Percentiles rank a stretch among this genome's conserved stretches.
Conservation (phyloP, 2,888 invertebrate genomes). For the Gryllus longicercus region DNA sequence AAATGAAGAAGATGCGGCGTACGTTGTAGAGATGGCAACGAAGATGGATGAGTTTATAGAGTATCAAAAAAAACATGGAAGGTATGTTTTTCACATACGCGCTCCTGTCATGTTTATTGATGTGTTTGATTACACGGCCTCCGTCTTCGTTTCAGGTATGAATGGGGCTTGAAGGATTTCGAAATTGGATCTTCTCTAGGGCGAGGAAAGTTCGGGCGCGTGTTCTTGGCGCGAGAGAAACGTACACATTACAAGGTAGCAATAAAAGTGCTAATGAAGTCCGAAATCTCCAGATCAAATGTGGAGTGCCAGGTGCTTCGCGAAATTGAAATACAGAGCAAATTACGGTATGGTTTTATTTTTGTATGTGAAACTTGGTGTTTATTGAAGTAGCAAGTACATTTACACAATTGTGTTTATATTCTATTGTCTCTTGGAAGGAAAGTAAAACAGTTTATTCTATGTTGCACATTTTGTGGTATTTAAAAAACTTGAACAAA, state of each 20-base stretch:
- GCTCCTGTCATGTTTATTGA: background rate
- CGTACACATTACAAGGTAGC: constrained; percentile 71
- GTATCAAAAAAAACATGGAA: background rate
- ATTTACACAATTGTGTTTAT: no score
- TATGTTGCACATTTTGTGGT: no score
- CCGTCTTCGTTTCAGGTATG: constrained; percentile 52
- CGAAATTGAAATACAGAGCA: constrained; percentile 91
- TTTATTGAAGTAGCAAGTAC: no score
- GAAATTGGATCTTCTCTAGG: constrained; percentile 85
- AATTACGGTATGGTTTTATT: constrained; percentile 54
- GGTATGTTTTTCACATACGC: background rate
- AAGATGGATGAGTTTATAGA: background rate
- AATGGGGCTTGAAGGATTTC: constrained; percentile 76
- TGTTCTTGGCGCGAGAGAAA: constrained; percentile 82
- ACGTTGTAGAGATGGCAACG: background rate
- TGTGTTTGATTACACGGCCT: background rate
- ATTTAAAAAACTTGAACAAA: no score
- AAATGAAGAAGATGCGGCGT: background rate
- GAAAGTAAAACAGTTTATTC: no score
- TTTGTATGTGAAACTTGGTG: background rate
- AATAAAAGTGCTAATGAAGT: constrained; percentile 77
- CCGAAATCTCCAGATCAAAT: constrained; percentile 68
- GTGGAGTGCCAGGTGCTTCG: constrained; percentile 81
- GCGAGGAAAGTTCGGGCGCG: constrained; percentile 89
- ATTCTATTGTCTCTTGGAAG: no score